These are phyloP conservation scores for Origma solitaria DNA, from an alignment of 2,113 vertebrate species.

Conservation along the genomic window DNA sequence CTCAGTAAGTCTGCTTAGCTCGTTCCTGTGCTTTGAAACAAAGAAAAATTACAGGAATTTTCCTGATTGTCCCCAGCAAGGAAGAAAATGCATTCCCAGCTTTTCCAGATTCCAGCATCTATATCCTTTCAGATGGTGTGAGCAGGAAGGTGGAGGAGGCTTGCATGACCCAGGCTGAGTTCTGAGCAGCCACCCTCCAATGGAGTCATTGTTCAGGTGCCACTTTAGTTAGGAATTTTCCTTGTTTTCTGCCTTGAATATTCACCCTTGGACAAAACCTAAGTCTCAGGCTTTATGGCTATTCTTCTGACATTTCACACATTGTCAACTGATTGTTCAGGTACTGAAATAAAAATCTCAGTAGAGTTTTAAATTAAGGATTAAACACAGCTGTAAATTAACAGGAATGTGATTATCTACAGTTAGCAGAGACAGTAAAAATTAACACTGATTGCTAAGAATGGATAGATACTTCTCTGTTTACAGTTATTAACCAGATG, in stretches of 20 bases:
- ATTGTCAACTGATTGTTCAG: not conserved
- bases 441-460: not conserved
- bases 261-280: not conserved
- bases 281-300: not conserved
- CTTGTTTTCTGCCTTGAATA: not conserved
- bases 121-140: not conserved
- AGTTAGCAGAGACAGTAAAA: not conserved
- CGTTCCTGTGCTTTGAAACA: not conserved
- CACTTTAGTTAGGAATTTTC: not conserved
- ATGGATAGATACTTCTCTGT: not conserved
- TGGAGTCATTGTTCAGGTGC: not conserved
- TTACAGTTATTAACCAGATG: not conserved
- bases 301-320: not conserved
- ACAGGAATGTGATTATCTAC: not conserved
- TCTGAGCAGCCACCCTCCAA: not conserved
- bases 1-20: not conserved
- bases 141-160: not conserved
- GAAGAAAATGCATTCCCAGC: not conserved
- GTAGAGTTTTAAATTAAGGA: not conserved
- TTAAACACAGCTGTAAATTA: conserved; percentile 20
- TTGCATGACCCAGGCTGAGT: not conserved
- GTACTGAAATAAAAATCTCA: not conserved
- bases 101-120: not conserved
- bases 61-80: not conserved
- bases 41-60: not conserved